Base-by-base conservation (phyloP, 2,797 vertebrate species). In the Chanos chanos region DNA sequence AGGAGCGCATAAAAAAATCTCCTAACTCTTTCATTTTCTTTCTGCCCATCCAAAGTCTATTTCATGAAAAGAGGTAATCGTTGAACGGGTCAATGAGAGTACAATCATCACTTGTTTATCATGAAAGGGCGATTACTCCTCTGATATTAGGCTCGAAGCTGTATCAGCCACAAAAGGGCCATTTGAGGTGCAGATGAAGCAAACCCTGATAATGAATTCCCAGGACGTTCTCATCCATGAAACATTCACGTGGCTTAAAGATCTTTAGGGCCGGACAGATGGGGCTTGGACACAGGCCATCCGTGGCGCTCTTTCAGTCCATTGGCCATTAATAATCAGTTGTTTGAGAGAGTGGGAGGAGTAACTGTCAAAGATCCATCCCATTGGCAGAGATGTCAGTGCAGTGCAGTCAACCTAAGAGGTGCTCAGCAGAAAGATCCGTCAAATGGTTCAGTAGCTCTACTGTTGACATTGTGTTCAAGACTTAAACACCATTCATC, bases 181-280 rank as follows among this genome's bases (percentile, higher is more conserved):
- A 15, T 55, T 70, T 65, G 48, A 56, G 65, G 37, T 57, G 24
- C 28, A 31, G 45, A 53, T 66, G 54, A 70, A 56, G 55, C 47
- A 30, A 56, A 41, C 1, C 27, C 19, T 48, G 31, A 24, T 51
- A 59, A 66, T 50, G 40, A 67, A 69, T 43, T 64, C 45, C 59
- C 64, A 30, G 15, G 31, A 53, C 41, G 45, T 62, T 31, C 19
- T 45, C 30, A 16, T 39, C 33, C 41, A 21, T 52, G 28, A 48
- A 64, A 64, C 19, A 4, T 22, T 18, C 30, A 52, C 22, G 49
- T 34, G 43, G 31, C 33, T 31, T 33, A 13, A 34, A 51, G 61
- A 64, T 63, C 57, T 69, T 55, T 25, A 10, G 31, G 9, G 51
- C 50, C 2, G 28, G 49, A 48, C 69, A 71, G 57, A 71, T 69